Evolutionary conservation across 2,797 vertebrate genomes (phyloP), one percentile per base, ranked within the genome.

Genomic region (Cynopterus sphinx): DNA sequence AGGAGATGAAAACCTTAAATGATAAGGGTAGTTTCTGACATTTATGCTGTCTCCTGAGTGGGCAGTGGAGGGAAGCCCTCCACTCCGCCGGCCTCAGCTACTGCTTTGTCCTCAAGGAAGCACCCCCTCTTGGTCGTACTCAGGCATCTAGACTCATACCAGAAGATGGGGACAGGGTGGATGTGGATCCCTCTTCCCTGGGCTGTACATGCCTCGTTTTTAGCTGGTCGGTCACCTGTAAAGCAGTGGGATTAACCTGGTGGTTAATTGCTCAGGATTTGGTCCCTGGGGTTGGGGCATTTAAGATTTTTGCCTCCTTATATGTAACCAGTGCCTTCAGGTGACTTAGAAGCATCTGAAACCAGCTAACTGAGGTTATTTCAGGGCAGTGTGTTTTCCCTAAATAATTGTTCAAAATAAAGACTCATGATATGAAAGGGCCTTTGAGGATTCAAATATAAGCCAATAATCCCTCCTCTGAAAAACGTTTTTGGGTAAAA

Each of bases 351-450:
- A 78, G 26, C 28, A 9, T 21, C 51, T 68, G 65, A 79, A 87
- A 65, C 53, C 63, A 36, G 70, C 65, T 79, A 63, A n/a, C 55
- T 7, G 24, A 57, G 53, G 46, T 65, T 21, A 83, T 78, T 77
- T 87, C 51, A 75, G 51, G 67, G 31, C 16, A 21, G 5, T 12
- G 5, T 36, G 10, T 70, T 79, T 92, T 75, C 39, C 17, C n/a
- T 78, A 21, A 74, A n/a, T 13, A 65, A 59, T 55, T 87, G n/a
- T 75, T 88, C 19, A 94, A 61, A 94, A 86, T 71, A 78, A 63
- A 63, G 65, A 33, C 41, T 90, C 61, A n/a, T 39, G 67, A 63
- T 73, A 46, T 0, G 2, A 73, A 55, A 77, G 55, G 7, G 6
- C 11, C 43, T 96, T 49, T 68, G 33, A 73, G 55, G 41, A 82